Percentiles rank a stretch among this genome's conserved stretches.
Conservation (phyloP, 2,113 vertebrate genomes). For the Galeopterus variegatus region DNA sequence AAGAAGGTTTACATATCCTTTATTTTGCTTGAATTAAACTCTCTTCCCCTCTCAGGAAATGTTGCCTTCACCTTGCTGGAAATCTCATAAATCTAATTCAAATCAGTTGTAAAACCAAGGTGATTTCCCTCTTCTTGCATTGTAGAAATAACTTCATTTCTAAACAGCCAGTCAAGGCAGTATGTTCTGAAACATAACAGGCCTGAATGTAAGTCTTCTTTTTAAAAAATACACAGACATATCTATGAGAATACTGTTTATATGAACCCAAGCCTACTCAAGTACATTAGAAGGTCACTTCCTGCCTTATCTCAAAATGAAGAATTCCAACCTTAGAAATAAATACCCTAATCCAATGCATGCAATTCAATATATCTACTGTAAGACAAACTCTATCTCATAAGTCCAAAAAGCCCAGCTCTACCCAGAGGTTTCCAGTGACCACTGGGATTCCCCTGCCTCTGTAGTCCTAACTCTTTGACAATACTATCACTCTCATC, state of each 20-base stretch:
- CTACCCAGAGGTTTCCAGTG: neutral
- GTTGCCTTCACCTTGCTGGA: conserved; percentile 63
- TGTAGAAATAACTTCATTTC: conserved; percentile 72
- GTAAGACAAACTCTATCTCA: neutral
- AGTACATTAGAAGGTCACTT: neutral
- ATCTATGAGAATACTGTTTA: neutral
- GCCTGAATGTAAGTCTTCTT: neutral
- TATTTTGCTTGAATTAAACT: conserved; percentile 74
- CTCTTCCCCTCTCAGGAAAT: conserved; percentile 61
- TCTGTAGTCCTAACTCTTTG: neutral
- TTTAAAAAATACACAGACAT: neutral
- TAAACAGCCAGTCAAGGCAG: neutral
- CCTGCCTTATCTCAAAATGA: conserved; percentile 22
- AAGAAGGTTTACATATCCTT: conserved; percentile 50
- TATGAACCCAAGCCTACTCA: neutral
- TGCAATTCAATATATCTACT: neutral
- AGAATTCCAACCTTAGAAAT: conserved; percentile 22
- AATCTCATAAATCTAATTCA: conserved; percentile 70
- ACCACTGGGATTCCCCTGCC: neutral
- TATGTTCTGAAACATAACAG: conserved; percentile 16
- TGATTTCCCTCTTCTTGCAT: conserved; percentile 60
- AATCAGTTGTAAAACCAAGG: conserved; percentile 68
- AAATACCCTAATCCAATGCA: neutral
- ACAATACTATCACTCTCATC: neutral
- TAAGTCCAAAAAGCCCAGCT: neutral